Conservation (phyloP, 23 tunicate genomes). For the Corella eumyota region DNA sequence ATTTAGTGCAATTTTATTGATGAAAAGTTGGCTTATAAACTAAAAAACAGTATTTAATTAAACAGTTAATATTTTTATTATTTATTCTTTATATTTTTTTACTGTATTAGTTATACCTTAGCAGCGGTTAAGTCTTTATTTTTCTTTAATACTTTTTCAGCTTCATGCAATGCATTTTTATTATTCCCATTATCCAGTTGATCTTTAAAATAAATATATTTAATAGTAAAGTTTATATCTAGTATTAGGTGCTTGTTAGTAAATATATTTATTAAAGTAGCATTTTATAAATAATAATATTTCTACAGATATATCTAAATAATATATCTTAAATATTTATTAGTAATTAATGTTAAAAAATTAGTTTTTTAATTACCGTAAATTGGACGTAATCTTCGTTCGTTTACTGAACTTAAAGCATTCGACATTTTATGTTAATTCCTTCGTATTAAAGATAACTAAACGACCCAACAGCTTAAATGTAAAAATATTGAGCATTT, state of each 20-base stretch:
- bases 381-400: conserved; percentile 76
- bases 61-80: neutral
- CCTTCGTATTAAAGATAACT: too few species aligned
- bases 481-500: too few species aligned
- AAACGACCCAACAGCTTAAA: too few species aligned
- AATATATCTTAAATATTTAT: too few species aligned
- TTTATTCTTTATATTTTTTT: neutral
- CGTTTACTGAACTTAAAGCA: conserved; percentile 45
- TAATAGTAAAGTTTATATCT: neutral
- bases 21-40: neutral
- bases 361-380: too few species aligned
- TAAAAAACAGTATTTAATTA: neutral
- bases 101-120: conserved; percentile 44
- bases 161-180: conserved; percentile 84
- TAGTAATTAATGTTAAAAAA: too few species aligned
- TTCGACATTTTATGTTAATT: conserved; percentile 16
- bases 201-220: conserved; percentile 24
- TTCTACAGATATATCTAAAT: too few species aligned
- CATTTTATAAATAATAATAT: too few species aligned
- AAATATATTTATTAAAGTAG: too few species aligned
- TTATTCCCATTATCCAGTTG: conserved; percentile 84
- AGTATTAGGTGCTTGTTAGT: too few species aligned
- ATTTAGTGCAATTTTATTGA: neutral
- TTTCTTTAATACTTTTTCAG: conserved; percentile 89
- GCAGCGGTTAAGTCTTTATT: conserved; percentile 81